These are phyloP conservation scores for Diceros bicornis DNA, from an alignment of 2,797 vertebrate genomes.

Conservation along the genomic window DNA sequence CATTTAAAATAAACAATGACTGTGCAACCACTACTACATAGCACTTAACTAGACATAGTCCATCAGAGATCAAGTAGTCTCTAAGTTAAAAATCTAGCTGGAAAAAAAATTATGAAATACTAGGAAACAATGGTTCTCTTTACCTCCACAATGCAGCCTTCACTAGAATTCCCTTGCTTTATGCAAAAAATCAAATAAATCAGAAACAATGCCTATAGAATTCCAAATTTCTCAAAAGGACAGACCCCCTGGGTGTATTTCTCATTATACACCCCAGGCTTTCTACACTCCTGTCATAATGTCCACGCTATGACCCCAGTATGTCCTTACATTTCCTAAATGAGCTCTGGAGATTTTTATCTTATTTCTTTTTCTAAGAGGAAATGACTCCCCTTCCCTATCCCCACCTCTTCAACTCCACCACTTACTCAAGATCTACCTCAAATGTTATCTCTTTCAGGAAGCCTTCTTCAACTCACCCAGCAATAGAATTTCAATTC, in stretches of 20 bases:
- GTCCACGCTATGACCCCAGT: not conserved
- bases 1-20: slow-evolving; percentile 21
- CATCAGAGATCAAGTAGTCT: not conserved
- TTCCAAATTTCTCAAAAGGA: slow-evolving; percentile 53
- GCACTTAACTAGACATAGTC: not conserved
- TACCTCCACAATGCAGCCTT: not conserved
- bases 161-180: slow-evolving; percentile 18
- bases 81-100: slow-evolving; percentile 39
- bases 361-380: slow-evolving; percentile 42
- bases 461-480: slow-evolving; percentile 13
- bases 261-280: not conserved
- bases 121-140: slow-evolving; percentile 4
- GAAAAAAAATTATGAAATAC: not conserved
- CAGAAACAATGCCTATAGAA: slow-evolving; percentile 1
- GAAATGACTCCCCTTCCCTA: not conserved
- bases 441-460: slow-evolving; percentile 1
- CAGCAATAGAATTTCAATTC: slow-evolving; percentile 15
- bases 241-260: not conserved
- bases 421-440: not conserved
- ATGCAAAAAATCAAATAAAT: slow-evolving; percentile 32
- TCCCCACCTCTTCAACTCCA: not conserved
- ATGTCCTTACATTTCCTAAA: not conserved
- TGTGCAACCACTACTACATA: not conserved
- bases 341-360: not conserved
- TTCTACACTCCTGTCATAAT: not conserved